These are phyloP conservation scores for Zosterops hypoxanthus DNA, from an alignment of 2,113 vertebrate genomes.

Conservation along the genomic window DNA sequence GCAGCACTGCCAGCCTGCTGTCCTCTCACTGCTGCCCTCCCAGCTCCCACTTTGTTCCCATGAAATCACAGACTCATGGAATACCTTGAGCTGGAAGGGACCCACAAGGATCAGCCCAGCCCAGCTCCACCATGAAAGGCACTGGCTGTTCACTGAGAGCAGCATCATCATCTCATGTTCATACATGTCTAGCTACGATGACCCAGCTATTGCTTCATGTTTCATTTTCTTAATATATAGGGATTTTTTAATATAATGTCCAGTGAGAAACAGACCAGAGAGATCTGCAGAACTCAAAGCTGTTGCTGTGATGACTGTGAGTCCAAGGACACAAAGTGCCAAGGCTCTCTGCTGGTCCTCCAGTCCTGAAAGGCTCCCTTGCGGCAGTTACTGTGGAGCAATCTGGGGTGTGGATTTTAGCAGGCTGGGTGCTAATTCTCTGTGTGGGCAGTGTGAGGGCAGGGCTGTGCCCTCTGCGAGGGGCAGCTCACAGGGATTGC, in stretches of 20 bases:
- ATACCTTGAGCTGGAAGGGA: neutral
- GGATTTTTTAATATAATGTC: neutral
- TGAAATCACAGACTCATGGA: neutral
- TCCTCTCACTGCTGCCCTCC: neutral
- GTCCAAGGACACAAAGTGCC: neutral
- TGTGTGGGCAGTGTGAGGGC: neutral
- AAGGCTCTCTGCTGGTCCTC: neutral
- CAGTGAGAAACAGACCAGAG: neutral
- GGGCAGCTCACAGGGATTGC: fast-evolving
- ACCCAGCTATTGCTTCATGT: neutral
- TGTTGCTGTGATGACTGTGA: fast-evolving
- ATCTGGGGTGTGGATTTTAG: neutral
- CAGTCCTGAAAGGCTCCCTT: fast-evolving
- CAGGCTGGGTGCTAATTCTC: neutral
- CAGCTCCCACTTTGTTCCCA: neutral
- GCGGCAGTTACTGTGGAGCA: neutral
- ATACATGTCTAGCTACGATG: fast-evolving
- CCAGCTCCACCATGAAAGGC: neutral
- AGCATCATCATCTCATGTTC: fast-evolving
- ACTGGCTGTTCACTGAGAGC: neutral
- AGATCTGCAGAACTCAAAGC: neutral
- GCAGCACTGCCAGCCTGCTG: neutral
- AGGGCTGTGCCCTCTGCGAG: neutral
- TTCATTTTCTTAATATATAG: neutral
- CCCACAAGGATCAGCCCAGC: neutral